Evolutionary conservation across 2,888 invertebrate genomes (phyloP).

Genomic region (Willowsia nigromaculata): DNA sequence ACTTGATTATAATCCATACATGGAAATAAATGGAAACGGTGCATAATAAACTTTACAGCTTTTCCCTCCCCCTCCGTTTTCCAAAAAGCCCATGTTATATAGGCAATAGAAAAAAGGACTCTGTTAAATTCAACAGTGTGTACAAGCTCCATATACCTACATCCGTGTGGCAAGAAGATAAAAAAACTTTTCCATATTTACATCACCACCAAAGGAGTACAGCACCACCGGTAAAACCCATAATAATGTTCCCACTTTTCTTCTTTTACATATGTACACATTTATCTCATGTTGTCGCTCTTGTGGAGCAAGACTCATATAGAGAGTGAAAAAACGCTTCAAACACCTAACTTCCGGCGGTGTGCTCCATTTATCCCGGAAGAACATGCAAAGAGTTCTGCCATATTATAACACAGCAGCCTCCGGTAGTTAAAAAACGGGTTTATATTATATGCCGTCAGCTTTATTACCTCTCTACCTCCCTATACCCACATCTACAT

Average conservation of each 20-base stretch:
- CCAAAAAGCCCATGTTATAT: background rate
- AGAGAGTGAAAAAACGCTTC: slow-evolving; percentile 36
- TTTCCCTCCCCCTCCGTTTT: background rate
- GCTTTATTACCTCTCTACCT: background rate
- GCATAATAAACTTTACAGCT: slow-evolving; percentile 49
- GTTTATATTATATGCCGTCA: slow-evolving; percentile 46
- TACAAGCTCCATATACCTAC: background rate
- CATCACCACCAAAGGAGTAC: background rate
- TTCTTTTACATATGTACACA: slow-evolving; percentile 17
- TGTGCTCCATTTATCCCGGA: slow-evolving; percentile 60
- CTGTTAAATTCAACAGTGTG: background rate
- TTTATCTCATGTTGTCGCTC: slow-evolving; percentile 31
- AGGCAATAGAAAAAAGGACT: background rate
- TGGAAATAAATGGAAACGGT: slow-evolving; percentile 37
- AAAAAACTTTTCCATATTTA: slow-evolving; percentile 28
- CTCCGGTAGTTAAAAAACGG: slow-evolving; percentile 48
- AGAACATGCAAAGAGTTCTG: slow-evolving; percentile 52
- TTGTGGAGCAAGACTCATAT: background rate
- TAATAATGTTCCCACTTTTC: slow-evolving; percentile 24
- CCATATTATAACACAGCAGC: slow-evolving; percentile 36
- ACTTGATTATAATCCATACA: slow-evolving; percentile 53
- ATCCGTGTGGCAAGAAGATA: background rate
- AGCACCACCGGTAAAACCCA: slow-evolving; percentile 6
- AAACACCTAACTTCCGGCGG: slow-evolving; percentile 57
- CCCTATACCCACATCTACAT: background rate